Evolutionary conservation across 1,140 invertebrate genomes (phyloP), one percentile per base, ranked within the genome.

Genomic region (Pseudomyrmex flavicornis): DNA sequence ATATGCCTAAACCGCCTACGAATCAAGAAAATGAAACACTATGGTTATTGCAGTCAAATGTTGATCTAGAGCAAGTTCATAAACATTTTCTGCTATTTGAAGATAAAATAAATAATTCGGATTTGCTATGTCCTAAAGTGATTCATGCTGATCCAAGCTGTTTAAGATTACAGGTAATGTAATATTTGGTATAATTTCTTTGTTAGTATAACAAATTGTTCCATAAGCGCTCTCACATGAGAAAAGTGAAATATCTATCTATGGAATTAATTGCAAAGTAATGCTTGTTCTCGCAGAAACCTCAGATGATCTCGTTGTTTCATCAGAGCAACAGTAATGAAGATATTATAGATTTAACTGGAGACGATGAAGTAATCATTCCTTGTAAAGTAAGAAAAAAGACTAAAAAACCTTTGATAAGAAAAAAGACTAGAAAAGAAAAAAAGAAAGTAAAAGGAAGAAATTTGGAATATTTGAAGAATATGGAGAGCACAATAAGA

Each of bases 41-140:
- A 13, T 92, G 91, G 90, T 73, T 92, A 2, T 80, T 94, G 77
- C 84, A 91, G 61, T 80, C 90, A 56, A 83, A 90, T 69, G 87
- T 84, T 0, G 86, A 93, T 80, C 50, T 91, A 20, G 66, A 72
- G 62, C 85, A 73, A 82, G 84, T 82, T 10, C 91, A 91, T 69
- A 75, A 87, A 17, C 84, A 90, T 61, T 93, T 93, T 74, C 26
- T 93, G 4, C 4, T 69, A 63, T 88, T 91, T 68, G 92, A 93
- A 84, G 84, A 91, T 12, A 48, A 87, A 59, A 65, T 73, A 61
- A 58, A 61, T 56, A n/a, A 65, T 80, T 10, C 58, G 61, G 58
- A 73, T 35, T 75, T n/a, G 50, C 54, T 82, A 50, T 75, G 22
- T 73, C 46, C 20, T 15, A 74, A 85, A 54, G 15, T 12, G 13